Evolutionary conservation across 2,113 vertebrate genomes (phyloP).

Genomic region (Dendrocopos noguchii): DNA sequence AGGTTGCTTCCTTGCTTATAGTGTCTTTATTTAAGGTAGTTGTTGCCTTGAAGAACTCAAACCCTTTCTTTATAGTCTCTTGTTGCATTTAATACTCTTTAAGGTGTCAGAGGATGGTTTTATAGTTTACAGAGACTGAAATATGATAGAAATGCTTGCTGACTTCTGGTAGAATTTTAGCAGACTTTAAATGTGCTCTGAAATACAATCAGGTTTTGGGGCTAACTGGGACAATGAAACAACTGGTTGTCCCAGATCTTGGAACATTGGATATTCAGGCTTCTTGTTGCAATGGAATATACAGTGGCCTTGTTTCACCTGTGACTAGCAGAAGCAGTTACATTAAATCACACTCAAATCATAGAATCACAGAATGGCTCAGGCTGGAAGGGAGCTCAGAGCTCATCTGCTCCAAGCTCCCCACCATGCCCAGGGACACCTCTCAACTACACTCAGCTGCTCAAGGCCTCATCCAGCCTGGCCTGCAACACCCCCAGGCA

Average conservation of each 20-base stretch:
- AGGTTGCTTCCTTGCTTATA: no score
- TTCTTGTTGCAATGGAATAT: background rate
- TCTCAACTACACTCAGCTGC: no score
- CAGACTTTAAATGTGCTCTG: background rate
- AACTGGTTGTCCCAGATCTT: background rate
- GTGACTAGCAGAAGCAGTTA: slow-evolving; percentile 20
- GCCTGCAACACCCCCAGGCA: no score
- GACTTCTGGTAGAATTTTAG: background rate
- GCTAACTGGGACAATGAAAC: background rate
- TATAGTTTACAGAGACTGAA: background rate
- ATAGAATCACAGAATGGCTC: background rate
- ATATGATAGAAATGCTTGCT: background rate
- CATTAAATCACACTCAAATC: slow-evolving; percentile 6
- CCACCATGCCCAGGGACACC: no score
- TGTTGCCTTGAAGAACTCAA: no score
- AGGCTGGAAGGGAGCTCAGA: no score
- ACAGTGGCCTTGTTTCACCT: background rate
- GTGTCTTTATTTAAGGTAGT: no score
- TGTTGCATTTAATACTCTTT: no score
- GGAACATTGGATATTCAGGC: background rate
- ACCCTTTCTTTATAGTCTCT: no score
- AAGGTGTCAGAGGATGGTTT: background rate
- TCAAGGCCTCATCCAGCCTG: no score
- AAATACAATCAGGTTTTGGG: background rate
- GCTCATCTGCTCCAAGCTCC: no score